Evolutionary conservation across 1,140 invertebrate species (phyloP).

Genomic region (Lithobius niger): DNA sequence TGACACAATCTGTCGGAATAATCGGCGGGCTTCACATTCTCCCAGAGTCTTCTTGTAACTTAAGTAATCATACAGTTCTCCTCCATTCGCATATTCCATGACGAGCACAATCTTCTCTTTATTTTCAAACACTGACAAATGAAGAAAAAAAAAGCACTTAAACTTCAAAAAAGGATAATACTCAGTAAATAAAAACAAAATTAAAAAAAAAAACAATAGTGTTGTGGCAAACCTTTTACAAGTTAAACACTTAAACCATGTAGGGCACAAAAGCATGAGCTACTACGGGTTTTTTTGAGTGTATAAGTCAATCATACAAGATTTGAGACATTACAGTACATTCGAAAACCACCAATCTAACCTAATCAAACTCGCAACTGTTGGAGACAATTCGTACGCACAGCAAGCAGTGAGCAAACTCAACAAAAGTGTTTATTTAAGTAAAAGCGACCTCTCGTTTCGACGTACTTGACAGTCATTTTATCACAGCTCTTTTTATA

Average conservation of each 20-base stretch:
- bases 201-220: no score
- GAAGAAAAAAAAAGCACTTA: constrained; percentile 14
- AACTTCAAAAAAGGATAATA: constrained; percentile 3
- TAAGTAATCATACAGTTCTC: constrained; percentile 96
- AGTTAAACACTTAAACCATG: no score
- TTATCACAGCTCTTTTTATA: no score
- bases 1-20: constrained; percentile 95
- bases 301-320: background rate
- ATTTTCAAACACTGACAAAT: constrained; percentile 83
- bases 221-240: no score
- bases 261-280: no score
- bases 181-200: background rate
- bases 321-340: background rate
- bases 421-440: no score
- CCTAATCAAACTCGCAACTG: no score
- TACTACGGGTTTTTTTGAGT: no score
- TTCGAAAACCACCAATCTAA: background rate
- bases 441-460: no score
- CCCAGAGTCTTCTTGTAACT: constrained; percentile 78
- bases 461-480: no score
- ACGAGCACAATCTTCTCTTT: constrained; percentile 97
- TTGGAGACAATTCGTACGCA: no score
- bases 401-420: no score
- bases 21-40: constrained; percentile 83
- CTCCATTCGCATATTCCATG: constrained; percentile 97